Evolutionary conservation across 2,113 vertebrate species (phyloP).

Genomic region (Toxotes chatareus): DNA sequence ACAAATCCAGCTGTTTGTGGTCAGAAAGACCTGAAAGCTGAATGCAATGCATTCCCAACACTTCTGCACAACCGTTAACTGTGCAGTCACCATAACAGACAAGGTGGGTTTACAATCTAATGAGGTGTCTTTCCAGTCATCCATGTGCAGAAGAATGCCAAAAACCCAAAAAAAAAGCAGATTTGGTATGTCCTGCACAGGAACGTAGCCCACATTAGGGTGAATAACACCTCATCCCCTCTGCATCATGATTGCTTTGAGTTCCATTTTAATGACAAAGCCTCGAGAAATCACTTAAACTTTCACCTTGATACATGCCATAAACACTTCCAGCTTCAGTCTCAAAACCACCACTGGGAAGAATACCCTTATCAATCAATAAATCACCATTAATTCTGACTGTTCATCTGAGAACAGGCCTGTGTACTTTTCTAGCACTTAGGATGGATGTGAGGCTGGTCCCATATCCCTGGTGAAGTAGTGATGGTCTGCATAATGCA

Average conservation of each 20-base stretch:
- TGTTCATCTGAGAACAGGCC: neutral
- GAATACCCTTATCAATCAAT: neutral
- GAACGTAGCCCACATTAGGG: constrained; percentile 2
- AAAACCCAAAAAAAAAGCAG: constrained; percentile 32
- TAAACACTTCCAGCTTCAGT: neutral
- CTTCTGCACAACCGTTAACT: neutral
- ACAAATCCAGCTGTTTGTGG: neutral
- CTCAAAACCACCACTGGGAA: neutral
- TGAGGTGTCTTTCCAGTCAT: constrained; percentile 1
- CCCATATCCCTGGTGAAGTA: constrained; percentile 52
- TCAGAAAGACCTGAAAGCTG: neutral
- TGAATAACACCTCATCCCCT: constrained; percentile 16
- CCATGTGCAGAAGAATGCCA: constrained; percentile 19
- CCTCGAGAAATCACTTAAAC: constrained; percentile 16
- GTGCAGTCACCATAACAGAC: constrained; percentile 16
- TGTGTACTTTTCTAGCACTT: constrained; percentile 13
- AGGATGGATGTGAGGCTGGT: constrained; percentile 27
- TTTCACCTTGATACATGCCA: neutral
- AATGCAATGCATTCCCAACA: neutral
- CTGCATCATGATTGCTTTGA: constrained; percentile 28
- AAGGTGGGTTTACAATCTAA: constrained; percentile 3
- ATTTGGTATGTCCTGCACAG: constrained; percentile 35
- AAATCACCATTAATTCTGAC: neutral
- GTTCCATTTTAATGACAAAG: constrained; percentile 35
- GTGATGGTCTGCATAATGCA: constrained; percentile 78